These are phyloP conservation scores for Drosophila ficusphila DNA, from an alignment of 1,140 invertebrate genomes.

Conservation along the genomic window DNA sequence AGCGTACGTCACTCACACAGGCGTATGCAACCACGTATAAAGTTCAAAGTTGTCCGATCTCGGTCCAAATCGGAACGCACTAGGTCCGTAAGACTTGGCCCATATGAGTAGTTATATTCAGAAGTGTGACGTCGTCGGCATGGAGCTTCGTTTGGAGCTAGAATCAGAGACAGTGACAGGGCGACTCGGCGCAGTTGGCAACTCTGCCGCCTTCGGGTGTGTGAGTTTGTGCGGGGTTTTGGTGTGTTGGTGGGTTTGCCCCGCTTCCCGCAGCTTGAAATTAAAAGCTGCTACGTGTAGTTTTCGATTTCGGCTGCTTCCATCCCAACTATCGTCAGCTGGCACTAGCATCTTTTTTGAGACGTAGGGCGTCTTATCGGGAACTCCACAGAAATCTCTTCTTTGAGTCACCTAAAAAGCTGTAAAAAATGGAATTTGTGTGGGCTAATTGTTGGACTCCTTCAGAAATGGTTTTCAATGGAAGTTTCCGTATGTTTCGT, in stretches of 20 bases:
- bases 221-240: conserved; percentile 56
- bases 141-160: not conserved
- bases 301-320: conserved; percentile 64
- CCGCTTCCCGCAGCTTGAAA: conserved; percentile 37
- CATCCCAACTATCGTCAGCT: conserved; percentile 6
- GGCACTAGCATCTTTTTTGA: not conserved
- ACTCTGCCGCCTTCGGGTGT: conserved; percentile 50
- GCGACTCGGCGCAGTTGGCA: conserved; percentile 28
- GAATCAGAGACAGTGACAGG: not conserved
- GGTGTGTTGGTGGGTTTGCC: conserved; percentile 31
- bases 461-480: too few species aligned
- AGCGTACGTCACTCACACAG: conserved; percentile 76
- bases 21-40: conserved; percentile 47
- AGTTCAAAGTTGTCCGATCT: conserved; percentile 37
- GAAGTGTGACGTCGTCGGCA: not conserved
- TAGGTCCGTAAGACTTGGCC: not conserved
- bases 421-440: too few species aligned
- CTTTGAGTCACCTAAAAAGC: too few species aligned
- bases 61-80: conserved; percentile 1
- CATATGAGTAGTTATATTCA: not conserved
- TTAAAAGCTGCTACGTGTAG: conserved; percentile 80
- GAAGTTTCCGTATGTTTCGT: conserved; percentile 29
- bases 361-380: not conserved
- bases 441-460: too few species aligned
- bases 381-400: too few species aligned